Evolutionary conservation across 1,140 invertebrate genomes (phyloP), one percentile per base, ranked within the genome.

Genomic region (Apis laboriosa): DNA sequence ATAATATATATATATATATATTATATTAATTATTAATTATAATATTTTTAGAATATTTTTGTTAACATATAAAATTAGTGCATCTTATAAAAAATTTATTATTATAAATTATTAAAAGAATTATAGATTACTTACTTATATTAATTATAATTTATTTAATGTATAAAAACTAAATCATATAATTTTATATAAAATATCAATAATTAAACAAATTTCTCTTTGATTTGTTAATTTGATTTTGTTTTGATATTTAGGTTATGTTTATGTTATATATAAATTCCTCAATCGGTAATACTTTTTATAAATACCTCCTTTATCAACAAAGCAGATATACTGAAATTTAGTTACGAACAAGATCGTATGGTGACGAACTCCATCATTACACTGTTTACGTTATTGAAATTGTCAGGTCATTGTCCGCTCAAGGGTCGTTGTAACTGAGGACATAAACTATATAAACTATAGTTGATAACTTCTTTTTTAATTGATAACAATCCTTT

Each of bases 361-460:
- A 49, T 13, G 82, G 63, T 87, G 86, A 87, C 82, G 74, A 83
- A 84, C 49, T 58, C 56, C 80, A 74, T 60, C 72, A 49, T 63
- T 58, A 51, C 9, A 82, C 76, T 70, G 86, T 85, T 87, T 84
- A 84, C 72, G 85, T 81, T 81, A 80, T 87, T 88, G 86, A 87
- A 88, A 87, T 85, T 79, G 73, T 83, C 75, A 63, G 87, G 87
- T 88, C 80, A 88, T 88, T 77, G 86, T 83, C 86, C 87, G 51
- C 55, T 70, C 56, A 83, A 85, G 83, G 86, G 79, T 88, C 86
- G 67, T 88, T 88, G 86, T 85, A 88, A 85, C 77, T 87, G 81
- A 82, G 24, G 51, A 61, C n/a, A 43, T 53, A 49, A 74, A 85
- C 79, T 73, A n/a, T 74, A 80, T 64, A 71, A 75, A 75, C 58